Evolutionary conservation across 1,140 invertebrate genomes (phyloP), one percentile per base, ranked within the genome.

Genomic region (Mercenaria mercenaria): DNA sequence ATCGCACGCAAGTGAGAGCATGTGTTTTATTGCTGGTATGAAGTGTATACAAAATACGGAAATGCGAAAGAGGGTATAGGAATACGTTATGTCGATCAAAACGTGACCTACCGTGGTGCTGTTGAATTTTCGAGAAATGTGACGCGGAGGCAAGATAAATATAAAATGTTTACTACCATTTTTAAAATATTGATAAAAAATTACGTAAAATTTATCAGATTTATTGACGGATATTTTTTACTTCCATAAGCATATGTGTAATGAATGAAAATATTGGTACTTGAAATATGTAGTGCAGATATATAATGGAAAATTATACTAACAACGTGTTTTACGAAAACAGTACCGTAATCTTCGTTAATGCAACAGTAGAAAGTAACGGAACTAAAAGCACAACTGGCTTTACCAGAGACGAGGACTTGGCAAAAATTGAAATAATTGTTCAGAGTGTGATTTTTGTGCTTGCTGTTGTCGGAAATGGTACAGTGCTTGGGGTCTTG

Each of bases 381-480:
- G 26, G 41, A 47, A 84, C 34, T 84, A 6, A 11, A 18, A 84
- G 41, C 47, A 50, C 72, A 34, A 23, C 2, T 15, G 43, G 41
- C 10, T 26, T 50, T 20, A 56, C 64, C n/a, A n/a, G 91, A 56
- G 77, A 93, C 56, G 92, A 94, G 69, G 83, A 90, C 26, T 84
- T 94, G 34, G 92, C 92, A 1, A 92, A 90, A 79, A 74, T 91
- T 32, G 94, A 94, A 84, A 92, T 94, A n/a, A 87, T 91, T 4
- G 87, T 93, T 2, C 91, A 89, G 29, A 89, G 72, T 18, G 79
- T 97, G 6, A 97, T 98, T 56, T 97, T 98, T 50, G 91, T 97
- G 4, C 91, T 97, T 41, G 97, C 97, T 0, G 91, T 98, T 3
- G 92, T 97, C 64, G 97, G 97, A 39, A 98, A 98, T 95, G 91